These are phyloP conservation scores for Drosophila anomalata DNA, from an alignment of 2,888 invertebrate species.

Conservation along the genomic window DNA sequence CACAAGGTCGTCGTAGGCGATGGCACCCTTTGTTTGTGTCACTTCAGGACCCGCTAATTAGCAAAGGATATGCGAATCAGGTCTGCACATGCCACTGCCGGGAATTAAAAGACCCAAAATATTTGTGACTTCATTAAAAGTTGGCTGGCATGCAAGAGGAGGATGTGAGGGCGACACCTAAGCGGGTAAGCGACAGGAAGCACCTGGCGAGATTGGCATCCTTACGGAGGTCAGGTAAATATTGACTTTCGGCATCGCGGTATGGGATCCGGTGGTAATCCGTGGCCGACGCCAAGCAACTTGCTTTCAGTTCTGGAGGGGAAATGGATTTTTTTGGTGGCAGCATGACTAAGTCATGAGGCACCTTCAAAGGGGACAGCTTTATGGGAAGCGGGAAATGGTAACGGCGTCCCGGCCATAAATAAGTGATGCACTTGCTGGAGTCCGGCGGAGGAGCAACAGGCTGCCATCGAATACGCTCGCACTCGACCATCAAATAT, in stretches of 20 bases:
- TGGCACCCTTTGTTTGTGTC: constrained; percentile 14
- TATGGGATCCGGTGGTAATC: constrained; percentile 34
- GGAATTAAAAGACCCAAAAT: constrained; percentile 26
- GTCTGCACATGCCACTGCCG: constrained; percentile 32
- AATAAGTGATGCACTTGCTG: constrained; percentile 41
- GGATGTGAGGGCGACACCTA: constrained; percentile 27
- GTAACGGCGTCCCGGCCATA: constrained; percentile 20
- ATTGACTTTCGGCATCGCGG: constrained; percentile 39
- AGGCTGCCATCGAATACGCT: constrained; percentile 32
- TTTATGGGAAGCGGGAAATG: neutral
- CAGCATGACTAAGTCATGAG: constrained; percentile 66
- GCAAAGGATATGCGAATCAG: constrained; percentile 59
- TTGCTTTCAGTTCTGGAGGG: constrained; percentile 2
- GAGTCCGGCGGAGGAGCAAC: constrained; percentile 36
- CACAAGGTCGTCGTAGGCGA: constrained; percentile 25
- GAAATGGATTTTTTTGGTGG: constrained; percentile 7
- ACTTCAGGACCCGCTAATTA: constrained; percentile 50
- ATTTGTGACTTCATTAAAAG: constrained; percentile 48
- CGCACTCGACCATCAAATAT: constrained; percentile 33
- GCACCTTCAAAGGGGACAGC: constrained; percentile 35
- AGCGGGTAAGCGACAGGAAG: constrained; percentile 13
- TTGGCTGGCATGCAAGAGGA: neutral
- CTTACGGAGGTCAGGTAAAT: constrained; percentile 28
- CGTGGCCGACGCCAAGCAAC: constrained; percentile 19
- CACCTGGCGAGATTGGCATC: constrained; percentile 27